Base-by-base conservation (phyloP, 2,888 invertebrate species). In the Scelioninae gen. 1 region DNA sequence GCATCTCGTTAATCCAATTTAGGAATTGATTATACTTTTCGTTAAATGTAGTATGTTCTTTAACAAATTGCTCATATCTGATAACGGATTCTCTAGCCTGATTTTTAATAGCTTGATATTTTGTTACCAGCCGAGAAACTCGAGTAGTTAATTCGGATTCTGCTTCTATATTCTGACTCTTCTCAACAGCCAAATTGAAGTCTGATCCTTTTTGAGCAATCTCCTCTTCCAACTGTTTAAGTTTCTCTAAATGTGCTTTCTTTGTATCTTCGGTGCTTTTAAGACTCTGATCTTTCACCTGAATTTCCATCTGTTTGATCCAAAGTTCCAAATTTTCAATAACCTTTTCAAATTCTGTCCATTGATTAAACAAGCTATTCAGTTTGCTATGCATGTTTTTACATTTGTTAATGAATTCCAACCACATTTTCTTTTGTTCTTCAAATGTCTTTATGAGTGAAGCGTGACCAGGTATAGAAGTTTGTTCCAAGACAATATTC, bases 241-340 rank as follows among this genome's bases (percentile, higher is more conserved):
- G 93, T 91, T 96, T 97, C 69, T 95, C 95, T 66, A 97, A 93
- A 92, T 98, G 96, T 8, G 94, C 93, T 83, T 95, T 94, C 92
- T 98, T 98, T 1, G 97, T 95, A 86, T 96, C 96, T 38, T 97
- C 95, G 4, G 96, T 96, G 88, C 95, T 97, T 92, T 97, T 97
- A 1, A 98, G 93, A 85, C 97, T 96, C 92, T 97, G 97, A 90
- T 98, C 97, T 92, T 98, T 96, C 0, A 98, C 95, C 90, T 96
- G 95, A 60, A 94, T 94, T 92, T 98, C 98, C 89, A 96, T 96
- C 63, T 95, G 94, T 90, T 96, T 97, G 62, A 97, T 93, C 98
- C 98, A 98, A 58, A 94, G 94, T 88, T 96, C 96, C 1, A 98
- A 93, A 75, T 94, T 94, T 84, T 97, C 96, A 38, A 97, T 94